Base-by-base conservation (phyloP, 2,888 invertebrate species). In the Scaptomyza cyrtandrae region DNA sequence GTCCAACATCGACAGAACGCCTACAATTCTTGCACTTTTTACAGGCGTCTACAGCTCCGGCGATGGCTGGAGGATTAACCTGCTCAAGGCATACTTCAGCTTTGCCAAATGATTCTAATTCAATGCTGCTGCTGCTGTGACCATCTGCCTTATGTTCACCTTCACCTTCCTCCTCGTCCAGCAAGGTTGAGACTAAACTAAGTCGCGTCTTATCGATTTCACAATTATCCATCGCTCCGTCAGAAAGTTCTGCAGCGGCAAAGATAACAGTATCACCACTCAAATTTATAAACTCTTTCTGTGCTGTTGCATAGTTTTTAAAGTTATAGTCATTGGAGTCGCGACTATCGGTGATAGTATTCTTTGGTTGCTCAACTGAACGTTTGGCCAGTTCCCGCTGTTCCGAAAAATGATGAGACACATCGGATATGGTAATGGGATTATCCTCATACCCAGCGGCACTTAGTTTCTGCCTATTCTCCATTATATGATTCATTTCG, bases 371-470 rank as follows among this genome's bases (percentile, higher is more conserved):
- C 43, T 57, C 54, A 5, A 11, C 45, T 7, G 41, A 27, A 7
- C 10, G 52, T 43, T 56, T 53, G 27, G 54, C 52, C 16, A 58
- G 27, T 10, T 49, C 24, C 10, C 50, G 58, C 14, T 84, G 73
- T 0, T 73, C 61, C n/a, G 59, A 56, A 45, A 86, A 86, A 53
- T 77, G 80, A 1, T 19, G 64, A 0, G 86, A 86, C 9, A 88
- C 89, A 73, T 90, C 90, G 0, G 89, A 88, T 53, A 89, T 85
- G 3, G 88, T 88, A 13, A 89, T 88, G 2, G 88, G 74, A 43
- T 89, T 86, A 9, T 78, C 77, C 31, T 86, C 88, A 46, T 54
- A 80, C 1, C 58, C 29, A 29, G 16, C 24, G 29, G 45, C 13
- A 3, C 14, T 2, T 3, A 19, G 10, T 24, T 54, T 62, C n/a